Conservation (phyloP, 2,797 vertebrate genomes). For the Cyprinodon diabolis region DNA sequence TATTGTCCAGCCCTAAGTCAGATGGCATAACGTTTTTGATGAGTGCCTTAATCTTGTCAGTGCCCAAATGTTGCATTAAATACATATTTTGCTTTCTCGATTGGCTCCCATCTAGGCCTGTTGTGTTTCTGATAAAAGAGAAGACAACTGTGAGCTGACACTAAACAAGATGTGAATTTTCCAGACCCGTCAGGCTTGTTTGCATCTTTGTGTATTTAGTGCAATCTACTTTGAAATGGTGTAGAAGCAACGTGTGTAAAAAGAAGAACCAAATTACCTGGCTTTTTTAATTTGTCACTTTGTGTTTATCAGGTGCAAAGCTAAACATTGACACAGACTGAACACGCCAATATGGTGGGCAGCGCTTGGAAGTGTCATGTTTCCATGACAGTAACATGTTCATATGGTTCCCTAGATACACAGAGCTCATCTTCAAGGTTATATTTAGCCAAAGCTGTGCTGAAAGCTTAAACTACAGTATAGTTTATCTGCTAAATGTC, state of each 20-base stretch:
- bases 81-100: neutral
- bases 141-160: neutral
- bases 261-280: neutral
- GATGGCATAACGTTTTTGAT: neutral
- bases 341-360: slow-evolving; percentile 1
- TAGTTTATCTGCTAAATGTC: slow-evolving; percentile 44
- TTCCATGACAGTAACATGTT: slow-evolving; percentile 28
- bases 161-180: neutral
- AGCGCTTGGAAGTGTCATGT: slow-evolving; percentile 5
- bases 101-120: neutral
- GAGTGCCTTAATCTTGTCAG: neutral
- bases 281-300: neutral
- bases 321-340: slow-evolving; percentile 4
- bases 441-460: slow-evolving; percentile 18
- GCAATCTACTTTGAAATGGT: neutral
- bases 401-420: neutral
- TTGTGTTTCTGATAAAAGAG: neutral
- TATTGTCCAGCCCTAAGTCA: no score
- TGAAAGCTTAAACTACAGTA: slow-evolving; percentile 27
- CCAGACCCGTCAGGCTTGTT: neutral
- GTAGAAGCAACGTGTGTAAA: neutral
- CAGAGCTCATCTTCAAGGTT: slow-evolving; percentile 9
- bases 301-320: slow-evolving; percentile 10
- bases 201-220: neutral
- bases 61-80: no score